Evolutionary conservation across 2,888 invertebrate genomes (phyloP).

Genomic region (Scaptomyza flava): DNA sequence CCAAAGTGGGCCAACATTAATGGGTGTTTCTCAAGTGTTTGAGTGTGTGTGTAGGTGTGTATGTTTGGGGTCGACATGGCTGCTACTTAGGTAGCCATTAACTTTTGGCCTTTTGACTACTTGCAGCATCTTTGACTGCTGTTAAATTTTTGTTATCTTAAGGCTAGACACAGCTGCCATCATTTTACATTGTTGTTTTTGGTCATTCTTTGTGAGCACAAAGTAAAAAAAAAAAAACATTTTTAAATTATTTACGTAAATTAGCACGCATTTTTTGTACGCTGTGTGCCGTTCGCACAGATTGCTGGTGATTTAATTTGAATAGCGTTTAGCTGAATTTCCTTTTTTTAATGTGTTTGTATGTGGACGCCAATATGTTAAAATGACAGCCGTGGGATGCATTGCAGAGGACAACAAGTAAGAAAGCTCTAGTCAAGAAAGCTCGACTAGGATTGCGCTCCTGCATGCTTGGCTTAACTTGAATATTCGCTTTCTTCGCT

Average conservation of each 20-base stretch:
- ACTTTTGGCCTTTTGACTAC: conserved; percentile 75
- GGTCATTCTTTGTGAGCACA: conserved; percentile 6
- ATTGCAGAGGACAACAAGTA: conserved; percentile 11
- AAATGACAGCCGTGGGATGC: conserved; percentile 54
- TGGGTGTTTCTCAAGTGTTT: conserved; percentile 36
- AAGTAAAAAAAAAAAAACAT: conserved; percentile 2
- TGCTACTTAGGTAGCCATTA: conserved; percentile 76
- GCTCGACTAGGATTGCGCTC: too few relatives aligned
- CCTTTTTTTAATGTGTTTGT: conserved; percentile 20
- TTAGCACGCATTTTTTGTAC: conserved; percentile 55
- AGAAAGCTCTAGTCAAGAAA: too few relatives aligned
- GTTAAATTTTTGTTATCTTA: conserved; percentile 62
- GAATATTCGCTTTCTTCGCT: too few relatives aligned
- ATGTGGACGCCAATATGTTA: background rate
- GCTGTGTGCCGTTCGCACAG: conserved; percentile 39
- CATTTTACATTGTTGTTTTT: conserved; percentile 40
- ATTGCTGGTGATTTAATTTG: conserved; percentile 74
- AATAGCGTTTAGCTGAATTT: conserved; percentile 61
- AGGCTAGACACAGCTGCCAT: conserved; percentile 74
- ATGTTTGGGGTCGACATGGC: conserved; percentile 35
- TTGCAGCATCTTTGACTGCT: conserved; percentile 26
- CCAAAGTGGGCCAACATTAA: conserved; percentile 59
- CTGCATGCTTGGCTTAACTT: too few relatives aligned
- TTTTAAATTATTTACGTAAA: conserved; percentile 78
- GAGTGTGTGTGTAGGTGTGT: conserved; percentile 17